Evolutionary conservation across 2,888 invertebrate genomes (phyloP).

Genomic region (Philaethria dido): DNA sequence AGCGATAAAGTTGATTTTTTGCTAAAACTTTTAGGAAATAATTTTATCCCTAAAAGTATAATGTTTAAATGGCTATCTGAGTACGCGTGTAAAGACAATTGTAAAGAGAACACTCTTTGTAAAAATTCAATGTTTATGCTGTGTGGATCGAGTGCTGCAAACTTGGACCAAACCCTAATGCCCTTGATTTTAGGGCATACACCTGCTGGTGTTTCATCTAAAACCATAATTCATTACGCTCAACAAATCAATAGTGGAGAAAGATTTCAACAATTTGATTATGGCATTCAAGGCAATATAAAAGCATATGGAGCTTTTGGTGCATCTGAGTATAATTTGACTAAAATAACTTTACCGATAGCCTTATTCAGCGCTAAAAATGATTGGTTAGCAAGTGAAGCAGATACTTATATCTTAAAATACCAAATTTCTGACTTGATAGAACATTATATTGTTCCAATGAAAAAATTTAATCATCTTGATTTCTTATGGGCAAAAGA

Average conservation of each 20-base stretch:
- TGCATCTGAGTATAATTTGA: conserved; percentile 86
- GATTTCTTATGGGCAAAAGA: conserved; percentile 89
- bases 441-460: conserved; percentile 84
- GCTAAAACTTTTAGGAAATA: conserved; percentile 86
- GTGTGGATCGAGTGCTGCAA: conserved; percentile 87
- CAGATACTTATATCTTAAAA: conserved; percentile 85
- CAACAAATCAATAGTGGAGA: conserved; percentile 83
- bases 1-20: conserved; percentile 85
- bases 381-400: conserved; percentile 88
- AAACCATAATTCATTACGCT: conserved; percentile 88
- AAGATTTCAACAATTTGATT: conserved; percentile 88
- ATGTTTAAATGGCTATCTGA: conserved; percentile 85
- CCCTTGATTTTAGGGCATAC: conserved; percentile 87
- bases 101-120: conserved; percentile 86
- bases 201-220: conserved; percentile 90
- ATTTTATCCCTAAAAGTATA: conserved; percentile 88
- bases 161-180: conserved; percentile 87
- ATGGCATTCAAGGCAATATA: conserved; percentile 85
- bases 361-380: conserved; percentile 87
- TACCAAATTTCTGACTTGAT: conserved; percentile 80
- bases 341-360: conserved; percentile 85
- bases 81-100: conserved; percentile 84
- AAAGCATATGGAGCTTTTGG: conserved; percentile 79
- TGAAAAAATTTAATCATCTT: conserved; percentile 87
- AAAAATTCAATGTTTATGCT: conserved; percentile 89